Conservation (phyloP, 2,113 vertebrate genomes). For the Pseudorhombus dupliciocellatus region DNA sequence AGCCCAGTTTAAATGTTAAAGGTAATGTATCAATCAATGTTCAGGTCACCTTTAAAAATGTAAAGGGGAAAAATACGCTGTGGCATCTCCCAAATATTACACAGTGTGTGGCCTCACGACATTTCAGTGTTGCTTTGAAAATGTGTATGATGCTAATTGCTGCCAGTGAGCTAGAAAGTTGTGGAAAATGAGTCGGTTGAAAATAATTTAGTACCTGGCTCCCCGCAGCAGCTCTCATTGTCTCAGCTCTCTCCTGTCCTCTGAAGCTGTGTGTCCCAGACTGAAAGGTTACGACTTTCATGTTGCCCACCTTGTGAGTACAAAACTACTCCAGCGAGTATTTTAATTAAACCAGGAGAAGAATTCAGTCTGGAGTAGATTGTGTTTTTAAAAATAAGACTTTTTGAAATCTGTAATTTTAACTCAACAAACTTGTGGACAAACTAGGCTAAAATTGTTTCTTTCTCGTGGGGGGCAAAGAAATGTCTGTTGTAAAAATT, state of each 20-base stretch:
- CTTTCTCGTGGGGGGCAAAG: background rate
- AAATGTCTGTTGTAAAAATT: too few species aligned
- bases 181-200: constrained; percentile 7
- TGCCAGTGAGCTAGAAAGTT: constrained; percentile 28
- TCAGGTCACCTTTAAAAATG: too few species aligned
- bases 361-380: too few species aligned
- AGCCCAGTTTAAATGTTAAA: too few species aligned
- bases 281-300: background rate
- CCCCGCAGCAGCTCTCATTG: background rate
- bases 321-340: background rate
- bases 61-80: too few species aligned
- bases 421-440: background rate
- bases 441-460: background rate
- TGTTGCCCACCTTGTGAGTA: too few species aligned
- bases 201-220: constrained; percentile 15
- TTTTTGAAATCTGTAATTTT: background rate
- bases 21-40: too few species aligned
- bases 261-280: constrained; percentile 20
- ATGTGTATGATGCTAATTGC: constrained; percentile 19
- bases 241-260: background rate
- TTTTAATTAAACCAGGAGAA: background rate
- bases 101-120: too few species aligned
- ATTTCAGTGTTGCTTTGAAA: too few species aligned
- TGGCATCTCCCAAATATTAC: too few species aligned
- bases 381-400: too few species aligned